These are phyloP conservation scores for Mythimna vitellina DNA, from an alignment of 2,888 invertebrate species.

Conservation along the genomic window DNA sequence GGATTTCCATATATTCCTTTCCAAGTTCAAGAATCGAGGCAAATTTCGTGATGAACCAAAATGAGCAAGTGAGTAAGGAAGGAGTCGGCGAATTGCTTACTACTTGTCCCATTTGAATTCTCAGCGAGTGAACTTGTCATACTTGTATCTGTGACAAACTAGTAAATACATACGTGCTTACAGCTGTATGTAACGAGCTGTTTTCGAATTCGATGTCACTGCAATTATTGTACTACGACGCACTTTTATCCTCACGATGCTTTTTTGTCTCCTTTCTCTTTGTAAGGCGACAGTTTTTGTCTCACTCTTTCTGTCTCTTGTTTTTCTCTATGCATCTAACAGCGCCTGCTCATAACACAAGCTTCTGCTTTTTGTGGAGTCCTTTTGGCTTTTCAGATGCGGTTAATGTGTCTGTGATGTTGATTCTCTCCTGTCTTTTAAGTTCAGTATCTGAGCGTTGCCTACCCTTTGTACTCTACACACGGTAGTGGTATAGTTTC, in stretches of 20 bases:
- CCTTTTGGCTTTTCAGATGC: not conserved
- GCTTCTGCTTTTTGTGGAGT: not conserved
- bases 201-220: not conserved
- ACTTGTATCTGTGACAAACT: conserved; percentile 33
- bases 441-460: not conserved
- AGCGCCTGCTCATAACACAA: not conserved
- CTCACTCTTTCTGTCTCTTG: not conserved
- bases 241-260: no score
- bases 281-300: not conserved
- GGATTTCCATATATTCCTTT: conserved; percentile 1
- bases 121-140: conserved; percentile 52
- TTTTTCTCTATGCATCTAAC: not conserved
- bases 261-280: no score
- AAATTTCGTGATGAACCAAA: conserved; percentile 20
- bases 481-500: conserved; percentile 2
- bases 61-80: conserved; percentile 49
- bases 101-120: conserved; percentile 63
- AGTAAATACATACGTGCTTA: conserved; percentile 23
- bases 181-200: not conserved
- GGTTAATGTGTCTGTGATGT: not conserved
- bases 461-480: not conserved
- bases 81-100: conserved; percentile 58
- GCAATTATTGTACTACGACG: not conserved
- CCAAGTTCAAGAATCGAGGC: conserved; percentile 11
- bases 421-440: not conserved